Evolutionary conservation across 2,888 invertebrate species (phyloP).

Genomic region (Stenotaenia linearis): DNA sequence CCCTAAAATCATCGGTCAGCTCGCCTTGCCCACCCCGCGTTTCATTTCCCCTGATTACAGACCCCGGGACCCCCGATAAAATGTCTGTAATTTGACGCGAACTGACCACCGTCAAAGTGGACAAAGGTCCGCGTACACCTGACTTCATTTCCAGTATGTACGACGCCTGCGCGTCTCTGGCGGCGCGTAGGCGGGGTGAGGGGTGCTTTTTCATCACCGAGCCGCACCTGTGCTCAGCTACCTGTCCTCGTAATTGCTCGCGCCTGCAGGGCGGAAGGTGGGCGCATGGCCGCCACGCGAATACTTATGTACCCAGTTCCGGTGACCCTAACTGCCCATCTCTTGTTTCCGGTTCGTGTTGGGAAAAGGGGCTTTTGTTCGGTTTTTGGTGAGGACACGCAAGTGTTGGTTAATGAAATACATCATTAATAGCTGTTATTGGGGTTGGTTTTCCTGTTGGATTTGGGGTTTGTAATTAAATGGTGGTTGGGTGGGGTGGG

Average conservation of each 20-base stretch:
- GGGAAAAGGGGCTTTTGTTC: not conserved
- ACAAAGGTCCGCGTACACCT: not conserved
- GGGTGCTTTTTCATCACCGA: slow-evolving; percentile 1
- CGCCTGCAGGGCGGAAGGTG: slow-evolving; percentile 13
- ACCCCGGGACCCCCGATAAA: not conserved
- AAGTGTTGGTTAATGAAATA: not conserved
- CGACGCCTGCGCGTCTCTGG: not conserved
- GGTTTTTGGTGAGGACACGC: not conserved
- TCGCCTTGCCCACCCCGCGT: not conserved
- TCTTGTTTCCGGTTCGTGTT: not conserved
- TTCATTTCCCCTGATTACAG: not conserved
- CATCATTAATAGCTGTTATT: not conserved
- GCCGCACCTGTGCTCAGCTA: slow-evolving; percentile 8
- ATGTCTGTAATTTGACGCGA: not conserved
- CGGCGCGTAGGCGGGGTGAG: not conserved
- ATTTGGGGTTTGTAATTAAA: too few species aligned
- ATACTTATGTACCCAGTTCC: slow-evolving; percentile 15
- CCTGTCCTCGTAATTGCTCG: slow-evolving; percentile 28
- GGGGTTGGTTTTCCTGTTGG: too few species aligned
- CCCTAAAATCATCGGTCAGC: not conserved
- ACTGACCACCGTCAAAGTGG: not conserved
- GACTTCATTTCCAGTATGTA: not conserved
- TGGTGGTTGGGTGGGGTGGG: too few species aligned
- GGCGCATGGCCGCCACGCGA: slow-evolving; percentile 28
- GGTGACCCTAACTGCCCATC: not conserved